phyloP scores from a whole-genome alignment of 2,797 vertebrate genomes.

The Cheirogaleus major region DNA sequence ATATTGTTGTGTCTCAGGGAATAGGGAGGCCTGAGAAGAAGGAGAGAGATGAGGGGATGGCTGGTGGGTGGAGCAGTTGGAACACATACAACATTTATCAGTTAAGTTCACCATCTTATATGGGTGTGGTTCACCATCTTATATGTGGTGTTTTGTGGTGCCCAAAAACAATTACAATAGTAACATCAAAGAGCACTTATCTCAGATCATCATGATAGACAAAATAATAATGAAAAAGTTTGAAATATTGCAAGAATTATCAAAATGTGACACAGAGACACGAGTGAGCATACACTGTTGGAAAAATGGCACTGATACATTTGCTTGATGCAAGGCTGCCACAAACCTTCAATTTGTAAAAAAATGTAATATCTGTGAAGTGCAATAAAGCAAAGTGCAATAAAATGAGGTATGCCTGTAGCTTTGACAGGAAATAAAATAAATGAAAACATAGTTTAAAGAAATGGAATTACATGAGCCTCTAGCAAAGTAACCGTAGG shows the following conservation, averaged over 20 bases:
- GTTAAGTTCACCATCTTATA: not conserved
- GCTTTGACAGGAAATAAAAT: constrained; percentile 49
- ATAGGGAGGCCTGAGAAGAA: not conserved
- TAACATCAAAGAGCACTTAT: not conserved
- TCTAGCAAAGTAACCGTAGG: not conserved
- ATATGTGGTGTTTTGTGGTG: not conserved
- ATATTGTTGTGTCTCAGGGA: not conserved
- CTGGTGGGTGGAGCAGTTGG: not conserved
- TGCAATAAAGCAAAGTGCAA: not conserved
- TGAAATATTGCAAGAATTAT: not conserved
- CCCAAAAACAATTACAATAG: not conserved
- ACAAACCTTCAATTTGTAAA: not conserved
- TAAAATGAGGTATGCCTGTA: not conserved
- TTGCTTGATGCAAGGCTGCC: not conserved
- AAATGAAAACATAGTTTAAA: constrained; percentile 44
- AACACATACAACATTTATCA: not conserved
- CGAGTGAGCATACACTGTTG: not conserved
- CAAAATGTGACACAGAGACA: not conserved
- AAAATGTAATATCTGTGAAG: not conserved
- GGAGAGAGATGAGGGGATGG: not conserved
- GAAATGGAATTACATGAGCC: not conserved
- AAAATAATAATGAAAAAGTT: not conserved
- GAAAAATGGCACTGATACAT: not conserved
- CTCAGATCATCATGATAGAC: not conserved
- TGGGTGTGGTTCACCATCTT: not conserved